phyloP scores from a whole-genome alignment of 2,888 invertebrate genomes.

The Leptopilina syphax region DNA sequence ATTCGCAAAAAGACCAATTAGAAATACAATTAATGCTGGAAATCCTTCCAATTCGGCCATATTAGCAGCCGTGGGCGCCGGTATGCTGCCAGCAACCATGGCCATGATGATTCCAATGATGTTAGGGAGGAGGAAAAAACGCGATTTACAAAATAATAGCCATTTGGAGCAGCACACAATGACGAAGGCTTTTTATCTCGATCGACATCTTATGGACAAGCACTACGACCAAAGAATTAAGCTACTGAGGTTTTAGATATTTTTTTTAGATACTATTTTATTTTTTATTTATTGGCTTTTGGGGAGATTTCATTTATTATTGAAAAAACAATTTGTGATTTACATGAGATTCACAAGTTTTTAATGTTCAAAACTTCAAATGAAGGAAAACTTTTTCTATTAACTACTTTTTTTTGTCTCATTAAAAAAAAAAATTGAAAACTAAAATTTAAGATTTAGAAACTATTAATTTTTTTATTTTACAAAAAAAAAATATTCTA shows the following conservation, averaged over 20 bases:
- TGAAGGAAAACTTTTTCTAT: no score
- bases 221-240: slow-evolving; percentile 44
- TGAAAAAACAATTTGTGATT: slow-evolving; percentile 1
- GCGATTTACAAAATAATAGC: slow-evolving; percentile 52
- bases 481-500: no score
- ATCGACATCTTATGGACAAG: slow-evolving; percentile 21
- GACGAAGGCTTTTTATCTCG: slow-evolving; percentile 44
- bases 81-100: slow-evolving; percentile 89
- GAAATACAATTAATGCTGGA: slow-evolving; percentile 70
- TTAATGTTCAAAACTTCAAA: no score
- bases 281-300: slow-evolving; percentile 19
- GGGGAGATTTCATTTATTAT: no score
- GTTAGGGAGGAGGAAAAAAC: slow-evolving; percentile 80
- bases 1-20: slow-evolving; percentile 64
- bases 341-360: no score
- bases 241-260: slow-evolving; percentile 26
- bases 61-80: slow-evolving; percentile 86
- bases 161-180: slow-evolving; percentile 40
- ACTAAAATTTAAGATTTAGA: no score
- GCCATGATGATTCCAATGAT: slow-evolving; percentile 89
- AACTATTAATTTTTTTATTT: no score
- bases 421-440: no score
- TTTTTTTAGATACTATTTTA: background rate
- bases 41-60: slow-evolving; percentile 81
- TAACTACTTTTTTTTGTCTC: no score